phyloP scores from a whole-genome alignment of 1,140 invertebrate species.

The Diachasmimorpha longicaudata region DNA sequence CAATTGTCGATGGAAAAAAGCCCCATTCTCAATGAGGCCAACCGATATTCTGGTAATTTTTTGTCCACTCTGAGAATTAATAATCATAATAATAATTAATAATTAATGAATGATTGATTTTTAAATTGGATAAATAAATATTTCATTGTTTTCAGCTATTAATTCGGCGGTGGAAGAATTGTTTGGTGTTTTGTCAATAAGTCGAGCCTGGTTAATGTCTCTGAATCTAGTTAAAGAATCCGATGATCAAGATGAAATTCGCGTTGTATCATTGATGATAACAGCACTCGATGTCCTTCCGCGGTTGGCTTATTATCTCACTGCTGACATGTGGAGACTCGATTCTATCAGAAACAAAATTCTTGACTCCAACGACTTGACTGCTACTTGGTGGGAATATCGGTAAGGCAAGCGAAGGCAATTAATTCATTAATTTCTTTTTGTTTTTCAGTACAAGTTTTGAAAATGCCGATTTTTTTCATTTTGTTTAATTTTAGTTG shows the following conservation, averaged over 20 bases:
- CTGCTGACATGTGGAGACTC: slow-evolving; percentile 67
- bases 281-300: slow-evolving; percentile 49
- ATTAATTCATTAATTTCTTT: too few relatives aligned
- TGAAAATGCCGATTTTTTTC: too few relatives aligned
- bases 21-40: slow-evolving; percentile 64
- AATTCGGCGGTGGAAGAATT: slow-evolving; percentile 49
- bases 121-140: not conserved
- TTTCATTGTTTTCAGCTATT: slow-evolving; percentile 35
- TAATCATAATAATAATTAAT: too few relatives aligned
- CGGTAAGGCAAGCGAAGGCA: slow-evolving; percentile 48
- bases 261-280: slow-evolving; percentile 47
- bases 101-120: not conserved
- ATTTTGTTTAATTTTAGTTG: too few relatives aligned
- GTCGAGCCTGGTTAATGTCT: slow-evolving; percentile 45
- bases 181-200: slow-evolving; percentile 49
- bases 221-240: slow-evolving; percentile 37
- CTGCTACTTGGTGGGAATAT: slow-evolving; percentile 57
- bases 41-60: slow-evolving; percentile 64
- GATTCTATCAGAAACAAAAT: slow-evolving; percentile 60
- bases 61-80: not conserved
- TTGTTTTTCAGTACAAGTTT: not conserved
- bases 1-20: slow-evolving; percentile 60
- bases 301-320: slow-evolving; percentile 66
- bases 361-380: slow-evolving; percentile 45
- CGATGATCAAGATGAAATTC: slow-evolving; percentile 35